phyloP scores from a whole-genome alignment of 2,113 vertebrate genomes.

The mouse (Mus musculus) region DNA sequence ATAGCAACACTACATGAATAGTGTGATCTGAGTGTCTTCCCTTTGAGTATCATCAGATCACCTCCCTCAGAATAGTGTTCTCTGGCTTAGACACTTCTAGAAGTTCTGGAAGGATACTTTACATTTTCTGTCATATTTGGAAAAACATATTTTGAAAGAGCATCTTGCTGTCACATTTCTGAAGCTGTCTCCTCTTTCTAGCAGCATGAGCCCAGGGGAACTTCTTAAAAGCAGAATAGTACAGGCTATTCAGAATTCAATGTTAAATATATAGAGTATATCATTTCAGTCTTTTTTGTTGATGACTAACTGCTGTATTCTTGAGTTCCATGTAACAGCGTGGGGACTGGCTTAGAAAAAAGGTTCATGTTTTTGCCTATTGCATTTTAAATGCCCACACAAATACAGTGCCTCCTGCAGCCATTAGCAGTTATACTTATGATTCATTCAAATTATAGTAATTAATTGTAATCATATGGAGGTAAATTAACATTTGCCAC shows the following conservation, averaged over 20 bases:
- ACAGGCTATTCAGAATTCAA: conserved; percentile 4
- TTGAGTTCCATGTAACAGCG: neutral
- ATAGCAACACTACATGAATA: conserved; percentile 58
- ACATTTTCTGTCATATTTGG: neutral
- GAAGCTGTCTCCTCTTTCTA: neutral
- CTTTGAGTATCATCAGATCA: neutral
- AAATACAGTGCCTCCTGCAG: neutral
- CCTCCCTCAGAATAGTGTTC: neutral
- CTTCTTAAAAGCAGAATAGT: neutral
- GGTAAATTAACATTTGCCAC: conserved; percentile 42
- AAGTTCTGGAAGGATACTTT: neutral
- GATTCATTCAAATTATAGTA: conserved; percentile 48
- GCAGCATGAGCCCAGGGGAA: neutral
- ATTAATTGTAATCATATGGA: conserved; percentile 12
- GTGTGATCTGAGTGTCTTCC: conserved; percentile 14
- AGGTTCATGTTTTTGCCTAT: neutral
- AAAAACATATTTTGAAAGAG: neutral
- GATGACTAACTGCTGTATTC: neutral
- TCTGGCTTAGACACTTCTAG: neutral
- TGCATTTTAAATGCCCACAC: conserved; percentile 31
- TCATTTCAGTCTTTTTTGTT: neutral
- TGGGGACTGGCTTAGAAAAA: conserved; percentile 5
- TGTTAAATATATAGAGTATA: neutral
- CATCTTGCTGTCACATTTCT: neutral
- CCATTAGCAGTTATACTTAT: neutral